These are phyloP conservation scores for Rousettus madagascariensis DNA, from an alignment of 2,797 vertebrate genomes.

Conservation along the genomic window DNA sequence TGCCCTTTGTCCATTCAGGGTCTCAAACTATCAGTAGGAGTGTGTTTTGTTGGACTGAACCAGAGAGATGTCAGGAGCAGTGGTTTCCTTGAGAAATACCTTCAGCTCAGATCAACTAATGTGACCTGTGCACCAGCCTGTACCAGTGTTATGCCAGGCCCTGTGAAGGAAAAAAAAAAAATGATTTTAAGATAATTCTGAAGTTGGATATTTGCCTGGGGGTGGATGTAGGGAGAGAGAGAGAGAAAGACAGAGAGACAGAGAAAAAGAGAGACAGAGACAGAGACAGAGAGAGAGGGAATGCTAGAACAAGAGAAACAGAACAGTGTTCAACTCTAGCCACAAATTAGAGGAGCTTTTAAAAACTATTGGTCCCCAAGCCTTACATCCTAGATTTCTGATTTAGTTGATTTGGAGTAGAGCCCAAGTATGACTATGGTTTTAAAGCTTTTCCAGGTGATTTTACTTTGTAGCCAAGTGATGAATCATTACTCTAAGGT, in stretches of 20 bases:
- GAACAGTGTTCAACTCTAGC: not conserved
- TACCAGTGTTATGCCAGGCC: accelerated
- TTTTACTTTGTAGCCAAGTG: not conserved
- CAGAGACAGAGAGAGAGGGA: too few species aligned
- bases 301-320: not conserved
- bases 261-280: not conserved
- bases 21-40: not conserved
- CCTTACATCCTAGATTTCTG: not conserved
- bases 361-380: not conserved
- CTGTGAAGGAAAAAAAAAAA: not conserved
- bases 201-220: not conserved
- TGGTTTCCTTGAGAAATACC: not conserved
- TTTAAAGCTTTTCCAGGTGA: not conserved
- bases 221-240: not conserved
- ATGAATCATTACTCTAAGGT: not conserved
- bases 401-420: not conserved
- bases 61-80: not conserved
- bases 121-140: not conserved
- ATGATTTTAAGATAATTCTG: not conserved
- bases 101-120: not conserved
- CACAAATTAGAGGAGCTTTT: not conserved
- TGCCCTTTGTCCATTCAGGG: not conserved
- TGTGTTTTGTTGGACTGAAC: not conserved
- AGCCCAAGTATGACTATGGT: not conserved
- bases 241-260: not conserved